Base-by-base conservation (phyloP, 2,797 vertebrate species). In the Etheostoma perlongum region DNA sequence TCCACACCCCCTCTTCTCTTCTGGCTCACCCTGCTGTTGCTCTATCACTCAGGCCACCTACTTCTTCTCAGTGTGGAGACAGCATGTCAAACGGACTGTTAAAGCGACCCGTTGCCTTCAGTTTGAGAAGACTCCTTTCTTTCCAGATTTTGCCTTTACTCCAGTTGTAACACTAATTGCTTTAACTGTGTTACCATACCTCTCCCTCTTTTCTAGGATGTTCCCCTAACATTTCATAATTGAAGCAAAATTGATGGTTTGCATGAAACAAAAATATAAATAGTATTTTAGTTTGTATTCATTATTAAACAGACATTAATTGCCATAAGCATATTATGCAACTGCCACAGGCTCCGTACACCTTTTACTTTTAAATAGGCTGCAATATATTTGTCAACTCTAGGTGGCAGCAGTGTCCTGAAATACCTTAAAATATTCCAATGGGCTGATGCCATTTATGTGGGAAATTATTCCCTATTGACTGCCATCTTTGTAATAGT, bases 361-460 rank as follows among this genome's bases (percentile, higher is more conserved):
- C 51, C 18, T 55, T 54, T 23, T 62, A 48, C 40, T 54, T n/a
- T 47, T 49, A 5, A 30, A 42, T 2, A 19, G 6, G 59, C 61
- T 27, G 33, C 13, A 46, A 15, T 33, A 19, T 69, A 18, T 44
- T 12, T 49, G 58, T 47, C 1, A 51, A 79, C 91, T 86, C n/a
- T 88, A 82, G 88, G 78, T 91, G 90, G 85, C 86, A 91, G 82
- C 79, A 74, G 79, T 67, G 83, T 82, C 69, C 49, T 82, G 52
- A 82, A 76, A 55, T 79, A 62, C 23, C 54, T 76, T 5, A 71
- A 49, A 49, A 63, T 2, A 61, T 57, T 74, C 51, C 23, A 63
- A 52, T 55, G 23, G 18, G 46, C n/a, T 53, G 19, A 44, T 62
- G 16, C 30, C 15, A 52, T 46, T 73, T 69, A 61, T 60, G 40